A percentile compares a stretch with the other conserved stretches of the same genome.
phyloP scores from a whole-genome alignment of 2,113 vertebrate genomes.

The Parus major region DNA sequence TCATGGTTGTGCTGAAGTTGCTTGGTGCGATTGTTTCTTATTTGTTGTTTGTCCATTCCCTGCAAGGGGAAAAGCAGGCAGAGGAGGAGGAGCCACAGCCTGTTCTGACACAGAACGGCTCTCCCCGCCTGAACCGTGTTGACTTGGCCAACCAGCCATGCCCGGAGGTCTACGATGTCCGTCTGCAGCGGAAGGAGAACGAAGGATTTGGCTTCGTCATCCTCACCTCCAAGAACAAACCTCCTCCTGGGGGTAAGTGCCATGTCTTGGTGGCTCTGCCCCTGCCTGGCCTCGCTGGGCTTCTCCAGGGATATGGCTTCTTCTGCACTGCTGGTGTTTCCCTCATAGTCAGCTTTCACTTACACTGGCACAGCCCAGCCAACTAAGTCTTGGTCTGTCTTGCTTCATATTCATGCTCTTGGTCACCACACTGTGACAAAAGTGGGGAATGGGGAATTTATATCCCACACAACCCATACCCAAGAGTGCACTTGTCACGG shows the following conservation, averaged over 20 bases:
- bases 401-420: not conserved
- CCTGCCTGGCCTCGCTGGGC: rapidly evolving
- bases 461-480: rapidly evolving
- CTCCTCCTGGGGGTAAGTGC: conserved; percentile 90
- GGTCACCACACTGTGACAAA: not conserved
- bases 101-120: conserved; percentile 69
- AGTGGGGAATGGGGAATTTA: not conserved
- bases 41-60: not conserved
- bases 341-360: not conserved
- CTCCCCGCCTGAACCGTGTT: conserved; percentile 72
- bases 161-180: conserved; percentile 84
- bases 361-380: not conserved
- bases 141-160: conserved; percentile 59
- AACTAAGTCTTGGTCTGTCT: not conserved
- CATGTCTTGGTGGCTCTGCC: rapidly evolving
- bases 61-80: conserved; percentile 67
- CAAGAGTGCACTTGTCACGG: not conserved
- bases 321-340: not conserved
- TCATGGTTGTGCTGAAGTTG: not conserved
- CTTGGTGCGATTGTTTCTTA: not conserved
- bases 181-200: conserved; percentile 90
- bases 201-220: conserved; percentile 98
- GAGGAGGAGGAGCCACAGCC: conserved; percentile 67
- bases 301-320: too few relatives aligned
- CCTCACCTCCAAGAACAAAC: conserved; percentile 96